A percentile compares a stretch with the other conserved stretches of the same genome.
Evolutionary conservation across 2,113 vertebrate genomes (phyloP).

Genomic region (Zonotrichia leucophrys): DNA sequence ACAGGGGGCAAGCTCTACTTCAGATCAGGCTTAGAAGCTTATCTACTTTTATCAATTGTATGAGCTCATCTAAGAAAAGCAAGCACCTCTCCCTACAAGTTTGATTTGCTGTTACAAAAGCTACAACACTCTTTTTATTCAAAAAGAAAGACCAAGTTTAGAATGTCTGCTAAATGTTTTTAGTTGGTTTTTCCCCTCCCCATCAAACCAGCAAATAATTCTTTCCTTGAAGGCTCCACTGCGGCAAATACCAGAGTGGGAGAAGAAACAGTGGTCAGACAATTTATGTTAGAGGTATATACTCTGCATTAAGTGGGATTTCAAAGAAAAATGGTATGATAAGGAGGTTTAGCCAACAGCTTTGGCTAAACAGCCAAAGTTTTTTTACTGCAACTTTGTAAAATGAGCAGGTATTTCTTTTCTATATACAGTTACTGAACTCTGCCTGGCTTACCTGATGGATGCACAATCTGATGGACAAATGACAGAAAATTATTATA

Average conservation of each 20-base stretch:
- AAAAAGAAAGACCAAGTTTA: not conserved
- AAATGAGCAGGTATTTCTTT: not conserved
- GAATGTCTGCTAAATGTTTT: not conserved
- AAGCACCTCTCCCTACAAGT: not conserved
- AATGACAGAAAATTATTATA: not conserved
- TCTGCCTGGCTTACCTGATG: not conserved
- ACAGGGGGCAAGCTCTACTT: slow-evolving; percentile 8
- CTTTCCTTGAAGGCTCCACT: not conserved
- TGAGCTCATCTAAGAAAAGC: slow-evolving; percentile 7
- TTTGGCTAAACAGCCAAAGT: not conserved
- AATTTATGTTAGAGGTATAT: not conserved
- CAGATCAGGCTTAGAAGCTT: slow-evolving; percentile 34
- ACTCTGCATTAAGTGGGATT: not conserved
- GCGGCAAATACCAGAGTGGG: not conserved
- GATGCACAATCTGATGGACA: not conserved
- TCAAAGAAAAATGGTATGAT: not conserved
- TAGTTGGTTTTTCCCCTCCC: not conserved
- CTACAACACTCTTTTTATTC: not conserved
- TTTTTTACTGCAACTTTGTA: slow-evolving; percentile 2
- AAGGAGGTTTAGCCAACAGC: not conserved
- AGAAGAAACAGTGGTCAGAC: not conserved
- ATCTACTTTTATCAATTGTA: slow-evolving; percentile 13
- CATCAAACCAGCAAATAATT: not conserved
- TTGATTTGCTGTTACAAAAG: not conserved
- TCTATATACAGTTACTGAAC: not conserved